Conservation (phyloP, 2,113 vertebrate genomes). For the Seriola quinqueradiata region DNA sequence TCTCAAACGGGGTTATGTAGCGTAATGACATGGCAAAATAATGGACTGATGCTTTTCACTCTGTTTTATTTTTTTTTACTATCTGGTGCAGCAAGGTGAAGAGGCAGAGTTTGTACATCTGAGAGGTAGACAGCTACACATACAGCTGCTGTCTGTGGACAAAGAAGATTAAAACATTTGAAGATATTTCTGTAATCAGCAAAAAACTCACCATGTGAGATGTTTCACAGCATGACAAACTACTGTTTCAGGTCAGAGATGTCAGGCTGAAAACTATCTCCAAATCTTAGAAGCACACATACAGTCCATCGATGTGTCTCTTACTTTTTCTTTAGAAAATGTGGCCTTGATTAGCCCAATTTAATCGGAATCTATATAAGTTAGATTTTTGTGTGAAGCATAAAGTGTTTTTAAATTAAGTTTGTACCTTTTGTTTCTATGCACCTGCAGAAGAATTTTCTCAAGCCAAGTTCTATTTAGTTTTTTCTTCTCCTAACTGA, state of each 20-base stretch:
- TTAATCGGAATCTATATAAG: not conserved
- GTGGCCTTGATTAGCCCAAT: too few relatives aligned
- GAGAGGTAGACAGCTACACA: not conserved
- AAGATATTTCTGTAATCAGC: slow-evolving; percentile 4
- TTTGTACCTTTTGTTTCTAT: not conserved
- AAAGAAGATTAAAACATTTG: not conserved
- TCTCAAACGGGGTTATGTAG: slow-evolving; percentile 15
- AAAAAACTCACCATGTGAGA: not conserved
- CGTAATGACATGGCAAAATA: slow-evolving; percentile 17
- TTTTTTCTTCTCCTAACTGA: not conserved
- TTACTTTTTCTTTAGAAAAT: not conserved
- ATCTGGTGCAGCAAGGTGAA: slow-evolving; percentile 25
- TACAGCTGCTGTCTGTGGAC: not conserved
- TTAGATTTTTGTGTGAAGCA: not conserved
- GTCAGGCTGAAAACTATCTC: not conserved
- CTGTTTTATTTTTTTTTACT: not conserved
- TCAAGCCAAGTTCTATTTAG: not conserved
- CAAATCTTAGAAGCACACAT: not conserved
- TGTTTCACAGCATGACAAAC: not conserved
- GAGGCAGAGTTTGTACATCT: slow-evolving; percentile 15
- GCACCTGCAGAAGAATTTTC: not conserved
- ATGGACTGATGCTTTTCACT: slow-evolving; percentile 14
- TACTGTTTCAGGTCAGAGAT: not conserved
- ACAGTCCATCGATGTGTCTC: not conserved
- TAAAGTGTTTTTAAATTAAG: not conserved